phyloP scores from a whole-genome alignment of 2,888 invertebrate genomes.

The Luperina nickerlii region DNA sequence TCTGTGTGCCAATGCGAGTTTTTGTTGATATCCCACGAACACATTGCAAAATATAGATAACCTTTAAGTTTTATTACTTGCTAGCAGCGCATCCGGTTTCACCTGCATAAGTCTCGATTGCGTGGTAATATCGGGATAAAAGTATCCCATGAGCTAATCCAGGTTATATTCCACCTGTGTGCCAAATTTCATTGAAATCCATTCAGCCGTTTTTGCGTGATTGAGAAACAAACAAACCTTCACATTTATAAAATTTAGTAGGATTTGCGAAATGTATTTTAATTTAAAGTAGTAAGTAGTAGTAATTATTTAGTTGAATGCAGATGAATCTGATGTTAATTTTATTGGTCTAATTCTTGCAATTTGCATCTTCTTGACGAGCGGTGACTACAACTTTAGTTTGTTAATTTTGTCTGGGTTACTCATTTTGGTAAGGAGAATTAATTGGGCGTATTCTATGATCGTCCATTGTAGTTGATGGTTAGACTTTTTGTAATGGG shows the following conservation, averaged over 20 bases:
- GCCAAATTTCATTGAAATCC: neutral
- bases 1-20: too few species aligned
- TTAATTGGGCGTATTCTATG: neutral
- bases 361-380: neutral
- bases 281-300: neutral
- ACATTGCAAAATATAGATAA: too few species aligned
- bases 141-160: too few species aligned
- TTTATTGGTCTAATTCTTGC: neutral
- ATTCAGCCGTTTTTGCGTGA: neutral
- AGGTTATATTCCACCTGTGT: neutral
- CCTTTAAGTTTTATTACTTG: too few species aligned
- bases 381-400: neutral
- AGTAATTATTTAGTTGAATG: constrained; percentile 6
- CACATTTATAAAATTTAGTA: neutral
- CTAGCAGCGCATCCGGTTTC: too few species aligned
- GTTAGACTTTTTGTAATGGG: neutral
- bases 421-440: neutral
- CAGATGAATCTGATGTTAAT: constrained; percentile 15
- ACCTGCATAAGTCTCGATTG: neutral
- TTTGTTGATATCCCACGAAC: too few species aligned
- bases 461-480: neutral
- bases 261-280: neutral
- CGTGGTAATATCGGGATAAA: neutral
- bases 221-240: neutral
- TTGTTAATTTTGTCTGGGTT: neutral